Conservation (phyloP, 2,113 vertebrate genomes). For the Nothoprocta pentlandii region DNA sequence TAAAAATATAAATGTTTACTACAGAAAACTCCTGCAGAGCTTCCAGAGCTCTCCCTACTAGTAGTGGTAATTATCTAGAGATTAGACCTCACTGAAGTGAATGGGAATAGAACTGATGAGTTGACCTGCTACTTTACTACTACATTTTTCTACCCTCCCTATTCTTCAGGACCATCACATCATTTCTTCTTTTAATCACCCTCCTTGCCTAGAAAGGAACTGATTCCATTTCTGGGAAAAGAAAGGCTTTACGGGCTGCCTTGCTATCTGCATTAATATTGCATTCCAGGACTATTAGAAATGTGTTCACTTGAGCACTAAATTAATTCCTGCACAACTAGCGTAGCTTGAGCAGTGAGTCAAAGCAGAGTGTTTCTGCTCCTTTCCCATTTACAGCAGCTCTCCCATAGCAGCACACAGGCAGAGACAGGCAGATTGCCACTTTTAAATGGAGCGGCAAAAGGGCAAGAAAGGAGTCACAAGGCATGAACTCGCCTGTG, state of each 20-base stretch:
- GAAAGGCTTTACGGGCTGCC: not conserved
- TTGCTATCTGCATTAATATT: not conserved
- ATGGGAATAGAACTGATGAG: not conserved
- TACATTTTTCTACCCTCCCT: not conserved
- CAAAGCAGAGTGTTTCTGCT: not conserved
- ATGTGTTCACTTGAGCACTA: not conserved
- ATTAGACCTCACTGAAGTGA: not conserved
- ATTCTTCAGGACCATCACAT: not conserved
- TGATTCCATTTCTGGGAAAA: not conserved
- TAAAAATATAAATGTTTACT: not conserved
- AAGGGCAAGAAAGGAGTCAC: not conserved
- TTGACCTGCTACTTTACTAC: not conserved
- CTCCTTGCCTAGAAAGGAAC: not conserved
- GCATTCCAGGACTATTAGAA: not conserved
- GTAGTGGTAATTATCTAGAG: not conserved
- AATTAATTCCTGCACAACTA: not conserved
- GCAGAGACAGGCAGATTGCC: fast-evolving
- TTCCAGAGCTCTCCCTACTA: not conserved
- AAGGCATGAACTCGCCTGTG: not conserved
- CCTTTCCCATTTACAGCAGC: not conserved
- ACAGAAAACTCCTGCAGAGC: not conserved
- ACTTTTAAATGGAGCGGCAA: not conserved
- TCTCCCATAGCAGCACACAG: not conserved
- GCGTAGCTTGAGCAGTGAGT: fast-evolving
- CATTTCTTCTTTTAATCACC: not conserved